phyloP scores from a whole-genome alignment of 1,140 invertebrate genomes.

The Gryllus bimaculatus region DNA sequence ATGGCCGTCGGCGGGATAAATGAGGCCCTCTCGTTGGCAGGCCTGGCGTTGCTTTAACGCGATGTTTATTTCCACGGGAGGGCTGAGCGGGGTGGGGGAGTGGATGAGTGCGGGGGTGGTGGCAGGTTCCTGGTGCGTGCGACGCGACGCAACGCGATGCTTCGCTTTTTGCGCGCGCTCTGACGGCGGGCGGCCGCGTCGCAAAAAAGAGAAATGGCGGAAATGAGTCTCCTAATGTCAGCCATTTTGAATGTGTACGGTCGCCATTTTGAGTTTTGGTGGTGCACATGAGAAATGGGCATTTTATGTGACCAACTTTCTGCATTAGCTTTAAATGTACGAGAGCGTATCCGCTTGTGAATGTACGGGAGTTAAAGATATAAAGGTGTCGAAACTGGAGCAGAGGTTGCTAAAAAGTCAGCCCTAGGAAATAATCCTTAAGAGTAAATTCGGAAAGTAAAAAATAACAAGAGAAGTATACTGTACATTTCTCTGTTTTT shows the following conservation, averaged over 20 bases:
- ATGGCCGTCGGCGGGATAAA: background rate
- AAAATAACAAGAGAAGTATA: too few relatives aligned
- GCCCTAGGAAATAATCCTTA: too few relatives aligned
- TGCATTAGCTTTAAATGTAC: background rate
- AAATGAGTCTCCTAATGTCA: background rate
- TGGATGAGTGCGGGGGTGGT: background rate
- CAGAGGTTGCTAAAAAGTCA: too few relatives aligned
- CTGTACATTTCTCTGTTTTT: too few relatives aligned
- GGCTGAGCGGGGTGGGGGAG: background rate
- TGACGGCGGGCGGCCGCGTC: too few relatives aligned
- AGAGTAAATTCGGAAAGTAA: too few relatives aligned
- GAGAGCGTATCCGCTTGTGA: background rate
- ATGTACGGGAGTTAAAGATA: too few relatives aligned
- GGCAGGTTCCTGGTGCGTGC: too few relatives aligned
- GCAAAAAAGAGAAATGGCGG: background rate
- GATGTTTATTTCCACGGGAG: background rate
- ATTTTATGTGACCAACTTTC: background rate
- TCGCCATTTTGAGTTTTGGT: background rate
- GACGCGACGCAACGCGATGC: background rate
- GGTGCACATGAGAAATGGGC: background rate
- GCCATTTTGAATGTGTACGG: background rate
- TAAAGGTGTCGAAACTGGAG: too few relatives aligned
- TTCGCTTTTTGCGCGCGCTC: too few relatives aligned
- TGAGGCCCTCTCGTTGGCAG: background rate
- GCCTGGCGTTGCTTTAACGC: background rate